These are phyloP conservation scores for Panorpa germanica DNA, from an alignment of 2,888 invertebrate species.

Conservation along the genomic window DNA sequence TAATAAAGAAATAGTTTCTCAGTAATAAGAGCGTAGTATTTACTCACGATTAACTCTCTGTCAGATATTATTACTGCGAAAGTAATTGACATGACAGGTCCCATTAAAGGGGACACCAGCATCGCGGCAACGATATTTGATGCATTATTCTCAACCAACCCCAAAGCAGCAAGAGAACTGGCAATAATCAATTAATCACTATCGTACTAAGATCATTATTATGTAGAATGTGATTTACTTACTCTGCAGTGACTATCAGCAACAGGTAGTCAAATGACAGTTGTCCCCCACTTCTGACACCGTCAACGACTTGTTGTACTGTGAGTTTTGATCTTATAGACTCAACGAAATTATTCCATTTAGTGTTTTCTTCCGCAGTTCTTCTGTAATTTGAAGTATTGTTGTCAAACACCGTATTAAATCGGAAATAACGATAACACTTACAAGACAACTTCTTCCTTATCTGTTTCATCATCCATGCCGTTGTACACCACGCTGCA, in stretches of 20 bases:
- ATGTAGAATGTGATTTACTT: constrained; percentile 20
- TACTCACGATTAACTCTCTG: constrained; percentile 31
- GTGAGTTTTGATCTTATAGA: constrained; percentile 63
- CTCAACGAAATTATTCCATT: constrained; percentile 53
- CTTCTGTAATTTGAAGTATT: constrained; percentile 6
- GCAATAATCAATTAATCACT: constrained; percentile 13
- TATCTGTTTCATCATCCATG: constrained; percentile 17
- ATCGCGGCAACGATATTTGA: constrained; percentile 64
- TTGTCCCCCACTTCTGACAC: constrained; percentile 54
- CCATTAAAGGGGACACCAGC: constrained; percentile 61
- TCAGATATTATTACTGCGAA: constrained; percentile 68
- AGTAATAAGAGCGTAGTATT: not conserved
- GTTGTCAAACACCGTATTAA: constrained; percentile 12
- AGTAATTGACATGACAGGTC: constrained; percentile 74
- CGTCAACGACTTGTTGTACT: constrained; percentile 69
- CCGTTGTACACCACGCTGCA: constrained; percentile 34
- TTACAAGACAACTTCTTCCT: constrained; percentile 21
- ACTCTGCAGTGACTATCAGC: constrained; percentile 68
- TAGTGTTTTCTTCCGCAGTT: constrained; percentile 32
- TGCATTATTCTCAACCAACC: constrained; percentile 65
- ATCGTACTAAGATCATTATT: not conserved
- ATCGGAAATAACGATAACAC: constrained; percentile 10
- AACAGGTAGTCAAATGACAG: constrained; percentile 68
- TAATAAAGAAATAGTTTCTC: not conserved
- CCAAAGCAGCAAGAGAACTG: constrained; percentile 67